Conservation (phyloP, 2,888 invertebrate species). For the Eupeodes latifasciatus region DNA sequence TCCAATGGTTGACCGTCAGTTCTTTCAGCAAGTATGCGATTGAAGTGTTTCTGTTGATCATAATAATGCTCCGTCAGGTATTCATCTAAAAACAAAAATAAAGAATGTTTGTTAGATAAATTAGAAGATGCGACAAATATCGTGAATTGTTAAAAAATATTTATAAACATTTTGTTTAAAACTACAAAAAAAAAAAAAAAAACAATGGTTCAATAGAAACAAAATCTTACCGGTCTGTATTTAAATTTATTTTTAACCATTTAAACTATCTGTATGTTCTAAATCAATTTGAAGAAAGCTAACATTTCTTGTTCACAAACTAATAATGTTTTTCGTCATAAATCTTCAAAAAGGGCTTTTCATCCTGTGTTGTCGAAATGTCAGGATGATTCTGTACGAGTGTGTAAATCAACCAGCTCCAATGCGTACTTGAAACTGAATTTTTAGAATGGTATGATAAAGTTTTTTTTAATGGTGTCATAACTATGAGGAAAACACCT, state of each 20-base stretch:
- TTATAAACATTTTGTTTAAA: neutral
- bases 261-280: neutral
- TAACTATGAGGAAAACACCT: no score
- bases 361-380: no score
- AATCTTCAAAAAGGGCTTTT: no score
- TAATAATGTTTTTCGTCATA: no score
- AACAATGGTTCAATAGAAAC: neutral
- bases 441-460: no score
- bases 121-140: neutral
- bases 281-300: neutral
- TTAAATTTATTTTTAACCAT: neutral
- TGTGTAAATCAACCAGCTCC: no score
- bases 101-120: neutral
- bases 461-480: no score
- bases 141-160: no score
- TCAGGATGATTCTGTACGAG: no score
- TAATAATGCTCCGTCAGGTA: neutral
- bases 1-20: slow-evolving; percentile 1
- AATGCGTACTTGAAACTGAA: no score
- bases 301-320: no score
- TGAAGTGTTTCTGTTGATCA: neutral
- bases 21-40: slow-evolving; percentile 10
- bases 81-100: slow-evolving; percentile 3
- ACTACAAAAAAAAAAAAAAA: neutral
- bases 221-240: neutral